phyloP scores from a whole-genome alignment of 2,888 invertebrate species.

The Lepas anatifera region DNA sequence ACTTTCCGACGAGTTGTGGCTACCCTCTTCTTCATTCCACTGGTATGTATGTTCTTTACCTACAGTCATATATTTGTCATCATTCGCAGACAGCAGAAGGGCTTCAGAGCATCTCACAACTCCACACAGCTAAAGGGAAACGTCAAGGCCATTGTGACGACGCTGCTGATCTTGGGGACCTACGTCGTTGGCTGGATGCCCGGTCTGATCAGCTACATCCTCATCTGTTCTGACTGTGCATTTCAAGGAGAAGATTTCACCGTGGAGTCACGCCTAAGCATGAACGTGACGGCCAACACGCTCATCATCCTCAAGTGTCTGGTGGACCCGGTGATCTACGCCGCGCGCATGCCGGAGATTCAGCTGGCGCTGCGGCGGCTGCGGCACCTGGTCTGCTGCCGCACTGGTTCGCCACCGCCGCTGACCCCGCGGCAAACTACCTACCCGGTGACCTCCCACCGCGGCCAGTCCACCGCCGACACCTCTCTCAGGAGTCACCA shows the following conservation, averaged over 20 bases:
- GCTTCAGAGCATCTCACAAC: conserved; percentile 10
- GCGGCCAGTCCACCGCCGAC: background rate
- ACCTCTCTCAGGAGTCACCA: no score
- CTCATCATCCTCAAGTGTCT: conserved; percentile 41
- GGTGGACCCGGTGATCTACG: conserved; percentile 2
- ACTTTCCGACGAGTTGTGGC: conserved; percentile 41
- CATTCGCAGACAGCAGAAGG: conserved; percentile 41
- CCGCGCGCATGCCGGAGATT: conserved; percentile 4
- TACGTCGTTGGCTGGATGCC: conserved; percentile 50
- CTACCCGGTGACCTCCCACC: background rate
- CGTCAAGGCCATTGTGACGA: conserved; percentile 42
- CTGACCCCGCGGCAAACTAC: background rate
- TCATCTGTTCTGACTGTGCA: conserved; percentile 44
- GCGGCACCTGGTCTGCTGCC: background rate
- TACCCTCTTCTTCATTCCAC: conserved; percentile 44
- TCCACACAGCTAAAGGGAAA: conserved; percentile 8
- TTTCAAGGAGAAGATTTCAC: conserved; percentile 26
- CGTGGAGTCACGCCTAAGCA: conserved; percentile 20
- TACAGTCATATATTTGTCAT: conserved; percentile 48
- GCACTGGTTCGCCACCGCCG: background rate
- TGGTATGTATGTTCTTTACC: conserved; percentile 45
- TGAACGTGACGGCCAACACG: conserved; percentile 30
- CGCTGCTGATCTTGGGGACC: conserved; percentile 47
- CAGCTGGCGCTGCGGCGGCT: conserved; percentile 5
- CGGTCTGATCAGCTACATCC: conserved; percentile 42